Base-by-base conservation (phyloP, 2,888 invertebrate species). In the Leptopterna dolabrata region DNA sequence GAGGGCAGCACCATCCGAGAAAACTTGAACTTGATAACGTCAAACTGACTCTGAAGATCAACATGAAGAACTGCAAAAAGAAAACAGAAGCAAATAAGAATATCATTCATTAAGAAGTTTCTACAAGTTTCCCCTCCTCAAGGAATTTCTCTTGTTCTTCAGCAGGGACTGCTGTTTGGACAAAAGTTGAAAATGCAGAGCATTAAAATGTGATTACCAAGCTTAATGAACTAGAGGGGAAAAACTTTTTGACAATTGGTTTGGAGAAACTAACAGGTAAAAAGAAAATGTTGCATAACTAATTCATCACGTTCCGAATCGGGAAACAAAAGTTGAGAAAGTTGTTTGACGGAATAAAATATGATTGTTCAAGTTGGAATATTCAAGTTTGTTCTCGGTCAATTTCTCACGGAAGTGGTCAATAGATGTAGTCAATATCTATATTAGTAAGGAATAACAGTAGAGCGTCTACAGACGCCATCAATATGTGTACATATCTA, bases 51-150 rank as follows among this genome's bases (percentile, higher is more conserved):
- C 3, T 24, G 24, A 63, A 63, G 24, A 63, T 63, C 63, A 63
- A 63, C 63, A 63, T 63, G 47, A 47, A 47, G 47, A 47, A 9
- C 24, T 63, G 63, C 24, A 24, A 24, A 47, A 63, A 24, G 63
- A 63, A 63, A 63, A 63, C 24, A 24, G 63, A 0, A 63, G 63
- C 63, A 63, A 63, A 63, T 63, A 63, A 63, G 63, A 63, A 24
- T 63, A 63, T 63, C 63, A 27, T 63, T 63, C 63, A 24, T 63
- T 63, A 63, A 63, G 63, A 63, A 63, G 63, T 63, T 63, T 63
- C 63, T 6, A 1, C 24, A 24, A 63, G 63, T 63, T 24, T 3
- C 19, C 24, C 6, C 55, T 11, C 19, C 24, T 24, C 24, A 27
- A 24, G 24, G 63, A 36, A 36, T 36, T 7, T 7, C n/a, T n/a